These are phyloP conservation scores for Coturnix japonica DNA, from an alignment of 2,113 vertebrate species.

Conservation along the genomic window DNA sequence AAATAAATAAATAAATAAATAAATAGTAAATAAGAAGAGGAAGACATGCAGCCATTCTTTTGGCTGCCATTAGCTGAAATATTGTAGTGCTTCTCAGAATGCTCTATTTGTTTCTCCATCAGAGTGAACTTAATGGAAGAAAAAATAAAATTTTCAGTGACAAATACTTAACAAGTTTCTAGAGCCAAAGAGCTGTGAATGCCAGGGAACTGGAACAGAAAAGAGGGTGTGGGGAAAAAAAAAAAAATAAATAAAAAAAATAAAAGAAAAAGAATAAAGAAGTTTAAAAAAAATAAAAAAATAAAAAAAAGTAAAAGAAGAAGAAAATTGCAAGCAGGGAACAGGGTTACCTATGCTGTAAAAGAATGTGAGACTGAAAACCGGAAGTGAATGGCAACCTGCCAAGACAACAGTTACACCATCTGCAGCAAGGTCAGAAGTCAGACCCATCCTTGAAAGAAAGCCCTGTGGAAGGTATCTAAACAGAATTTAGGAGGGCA, in stretches of 20 bases:
- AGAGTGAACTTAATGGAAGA: constrained; percentile 4
- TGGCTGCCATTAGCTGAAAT: background rate
- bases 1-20: background rate
- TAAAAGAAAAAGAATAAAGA: too few species aligned
- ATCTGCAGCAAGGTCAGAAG: constrained; percentile 56
- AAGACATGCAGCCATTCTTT: background rate
- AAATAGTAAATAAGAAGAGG: background rate
- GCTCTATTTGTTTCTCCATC: constrained; percentile 4
- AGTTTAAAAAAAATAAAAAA: too few species aligned
- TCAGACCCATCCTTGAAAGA: constrained; percentile 47
- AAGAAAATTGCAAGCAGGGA: background rate
- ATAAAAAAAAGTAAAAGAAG: rapidly evolving
- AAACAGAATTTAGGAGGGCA: constrained; percentile 52
- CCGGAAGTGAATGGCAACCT: constrained; percentile 45
- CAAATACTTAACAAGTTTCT: constrained; percentile 55
- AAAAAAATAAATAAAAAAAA: too few species aligned
- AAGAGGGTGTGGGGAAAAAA: too few species aligned
- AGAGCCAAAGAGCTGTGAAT: constrained; percentile 10
- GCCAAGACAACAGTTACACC: constrained; percentile 41
- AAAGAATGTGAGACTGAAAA: background rate
- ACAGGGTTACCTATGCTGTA: background rate
- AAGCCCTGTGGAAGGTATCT: constrained; percentile 32
- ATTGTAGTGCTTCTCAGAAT: background rate
- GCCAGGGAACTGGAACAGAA: background rate
- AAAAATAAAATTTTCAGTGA: constrained; percentile 40